Conservation (phyloP, 1,140 invertebrate genomes). For the Chironomus tepperi region DNA sequence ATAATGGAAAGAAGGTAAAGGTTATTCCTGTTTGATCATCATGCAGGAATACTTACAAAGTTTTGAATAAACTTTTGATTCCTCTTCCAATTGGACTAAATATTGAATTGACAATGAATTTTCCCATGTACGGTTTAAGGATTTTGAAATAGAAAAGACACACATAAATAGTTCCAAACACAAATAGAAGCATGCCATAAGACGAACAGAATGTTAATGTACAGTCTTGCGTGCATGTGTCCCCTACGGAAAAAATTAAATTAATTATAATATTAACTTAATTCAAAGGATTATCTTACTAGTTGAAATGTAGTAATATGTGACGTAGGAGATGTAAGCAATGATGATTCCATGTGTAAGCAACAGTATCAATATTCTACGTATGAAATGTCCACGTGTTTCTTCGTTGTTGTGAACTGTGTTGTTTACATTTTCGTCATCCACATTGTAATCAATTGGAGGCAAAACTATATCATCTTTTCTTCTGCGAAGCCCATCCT, state of each 20-base stretch:
- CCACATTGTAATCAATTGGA: not conserved
- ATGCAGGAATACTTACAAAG: slow-evolving; percentile 26
- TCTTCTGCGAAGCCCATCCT: not conserved
- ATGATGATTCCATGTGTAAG: not conserved
- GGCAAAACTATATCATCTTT: not conserved
- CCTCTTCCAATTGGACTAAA: slow-evolving; percentile 36
- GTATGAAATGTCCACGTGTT: not conserved
- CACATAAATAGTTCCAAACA: slow-evolving; percentile 54
- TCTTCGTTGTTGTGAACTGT: not conserved
- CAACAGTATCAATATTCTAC: not conserved
- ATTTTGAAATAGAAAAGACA: slow-evolving; percentile 57
- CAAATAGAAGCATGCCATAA: slow-evolving; percentile 61
- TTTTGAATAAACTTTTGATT: slow-evolving; percentile 31
- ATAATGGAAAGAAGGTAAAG: too few relatives aligned
- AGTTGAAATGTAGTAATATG: not conserved
- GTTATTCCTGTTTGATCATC: too few relatives aligned
- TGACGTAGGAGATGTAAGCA: not conserved
- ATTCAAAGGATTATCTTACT: too few relatives aligned
- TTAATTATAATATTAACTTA: too few relatives aligned
- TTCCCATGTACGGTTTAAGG: slow-evolving; percentile 49
- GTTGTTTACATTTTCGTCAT: not conserved
- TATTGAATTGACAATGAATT: slow-evolving; percentile 37
- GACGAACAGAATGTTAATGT: slow-evolving; percentile 52
- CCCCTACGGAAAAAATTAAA: not conserved
- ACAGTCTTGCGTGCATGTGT: slow-evolving; percentile 28